Base-by-base conservation (phyloP, 2,113 vertebrate genomes). In the Tupaia tana region DNA sequence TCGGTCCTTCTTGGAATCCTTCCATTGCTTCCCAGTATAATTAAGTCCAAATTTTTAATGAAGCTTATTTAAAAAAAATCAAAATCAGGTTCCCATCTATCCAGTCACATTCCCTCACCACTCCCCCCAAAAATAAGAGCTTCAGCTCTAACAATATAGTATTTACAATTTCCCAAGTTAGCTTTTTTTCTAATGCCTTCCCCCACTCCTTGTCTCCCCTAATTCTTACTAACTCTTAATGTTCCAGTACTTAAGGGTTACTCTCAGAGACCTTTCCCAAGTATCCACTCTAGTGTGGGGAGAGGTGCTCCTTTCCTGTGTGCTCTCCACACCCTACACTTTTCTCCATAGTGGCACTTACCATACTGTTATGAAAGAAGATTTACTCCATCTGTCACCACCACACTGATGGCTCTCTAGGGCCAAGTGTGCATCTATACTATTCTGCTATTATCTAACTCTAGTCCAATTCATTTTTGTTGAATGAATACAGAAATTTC, bases 401-500 rank as follows among this genome's bases (percentile, higher is more conserved):
- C 19, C 14, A 93, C n/a, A 86, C n/a, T 54, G 43, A 90, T n/a
- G 31, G 13, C 54, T 66, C 61, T 59, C 70, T 88, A 56, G 64
- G 52, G 31, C 29, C 12, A 61, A 74, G 9, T 27, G 79, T 83
- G 0, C 27, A 78, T 19, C 59, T 31, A 59, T 27, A 85, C 14
- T 87, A 64, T 43, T 54, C 25, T 90, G 15, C 34, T 90, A 20
- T 34, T 66, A 54, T 29, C 10, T 69, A 67, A 16, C 5, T 24
- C 29, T 81, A 81, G 5, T 27, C 2, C 16, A 58, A 77, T 84
- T 74, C 11, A 75, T 71, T 84, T 89, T 94, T 54, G 69, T 14
- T 89, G 52, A 56, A 92, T 12, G 24, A 96, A 85, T 67, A 79
- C 15, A 90, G 20, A 2, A 83, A 93, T 58, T 88, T 59, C 74